These are phyloP conservation scores for Pseudocheirus occidentalis DNA, from an alignment of 2,797 vertebrate species.

Conservation along the genomic window DNA sequence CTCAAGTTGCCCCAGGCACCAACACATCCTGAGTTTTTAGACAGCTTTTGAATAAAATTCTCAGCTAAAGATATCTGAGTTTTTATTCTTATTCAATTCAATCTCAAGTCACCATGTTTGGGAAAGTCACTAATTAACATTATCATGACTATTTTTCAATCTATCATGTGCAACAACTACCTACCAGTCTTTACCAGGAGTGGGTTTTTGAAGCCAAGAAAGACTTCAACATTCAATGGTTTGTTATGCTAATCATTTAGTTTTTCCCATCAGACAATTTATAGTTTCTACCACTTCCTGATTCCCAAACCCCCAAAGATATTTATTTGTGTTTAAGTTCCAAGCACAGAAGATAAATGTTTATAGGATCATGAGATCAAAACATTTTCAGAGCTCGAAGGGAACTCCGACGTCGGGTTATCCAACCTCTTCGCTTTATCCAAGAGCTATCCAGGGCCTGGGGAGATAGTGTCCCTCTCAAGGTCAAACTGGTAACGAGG, in stretches of 20 bases:
- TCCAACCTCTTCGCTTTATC: background rate
- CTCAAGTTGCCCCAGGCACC: background rate
- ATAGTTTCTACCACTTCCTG: background rate
- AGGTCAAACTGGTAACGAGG: background rate
- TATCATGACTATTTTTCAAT: background rate
- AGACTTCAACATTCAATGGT: background rate
- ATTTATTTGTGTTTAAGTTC: background rate
- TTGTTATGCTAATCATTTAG: background rate
- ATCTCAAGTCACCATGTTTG: background rate
- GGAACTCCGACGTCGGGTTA: background rate
- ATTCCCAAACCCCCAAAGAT: background rate
- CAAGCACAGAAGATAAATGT: background rate
- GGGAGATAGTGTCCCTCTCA: background rate
- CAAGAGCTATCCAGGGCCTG: background rate
- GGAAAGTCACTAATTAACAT: background rate
- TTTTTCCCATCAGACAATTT: background rate
- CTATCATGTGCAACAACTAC: background rate
- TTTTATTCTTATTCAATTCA: background rate
- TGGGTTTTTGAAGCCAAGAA: background rate
- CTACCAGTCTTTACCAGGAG: background rate
- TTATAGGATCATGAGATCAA: background rate
- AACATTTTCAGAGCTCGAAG: background rate
- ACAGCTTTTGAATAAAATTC: background rate
- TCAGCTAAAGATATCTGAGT: background rate
- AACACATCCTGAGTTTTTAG: background rate